Percentiles rank a stretch among this genome's conserved stretches.
phyloP scores from a whole-genome alignment of 2,888 invertebrate species.

The Leucophenga montana region DNA sequence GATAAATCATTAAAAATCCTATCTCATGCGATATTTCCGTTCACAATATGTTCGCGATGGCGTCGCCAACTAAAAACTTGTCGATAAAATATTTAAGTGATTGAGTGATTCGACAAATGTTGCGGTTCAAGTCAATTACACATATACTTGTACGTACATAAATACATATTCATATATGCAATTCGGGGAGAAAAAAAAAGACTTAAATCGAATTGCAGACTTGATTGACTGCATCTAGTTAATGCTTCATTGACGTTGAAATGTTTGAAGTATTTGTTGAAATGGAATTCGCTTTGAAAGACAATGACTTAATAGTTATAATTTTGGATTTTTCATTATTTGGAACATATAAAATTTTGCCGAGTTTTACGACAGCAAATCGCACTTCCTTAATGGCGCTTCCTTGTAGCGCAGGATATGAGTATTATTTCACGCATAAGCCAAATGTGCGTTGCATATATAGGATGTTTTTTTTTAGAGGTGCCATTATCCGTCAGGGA shows the following conservation, averaged over 20 bases:
- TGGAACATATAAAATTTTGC: not conserved
- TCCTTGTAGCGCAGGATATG: conserved; percentile 4
- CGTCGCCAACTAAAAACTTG: too few species aligned
- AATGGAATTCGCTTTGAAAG: conserved; percentile 5
- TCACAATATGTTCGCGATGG: conserved; percentile 14
- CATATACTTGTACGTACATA: not conserved
- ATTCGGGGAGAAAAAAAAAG: not conserved
- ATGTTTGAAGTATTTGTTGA: conserved; percentile 5
- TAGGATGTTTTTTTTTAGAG: too few species aligned
- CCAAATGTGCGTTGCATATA: not conserved
- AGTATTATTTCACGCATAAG: conserved; percentile 24
- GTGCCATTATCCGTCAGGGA: too few species aligned
- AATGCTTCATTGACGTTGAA: conserved; percentile 20
- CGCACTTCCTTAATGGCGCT: conserved; percentile 2
- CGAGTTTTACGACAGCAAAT: not conserved
- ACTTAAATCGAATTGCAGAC: conserved; percentile 14
- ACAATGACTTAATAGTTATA: not conserved
- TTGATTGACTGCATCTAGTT: conserved; percentile 24
- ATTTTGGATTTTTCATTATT: not conserved
- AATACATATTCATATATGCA: not conserved
- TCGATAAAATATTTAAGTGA: conserved; percentile 46
- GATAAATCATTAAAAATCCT: not conserved
- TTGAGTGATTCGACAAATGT: conserved; percentile 44
- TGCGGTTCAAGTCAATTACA: conserved; percentile 56
- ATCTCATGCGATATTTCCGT: conserved; percentile 22